Base-by-base conservation (phyloP, 2,888 invertebrate species). In the Syrphus vitripennis region DNA sequence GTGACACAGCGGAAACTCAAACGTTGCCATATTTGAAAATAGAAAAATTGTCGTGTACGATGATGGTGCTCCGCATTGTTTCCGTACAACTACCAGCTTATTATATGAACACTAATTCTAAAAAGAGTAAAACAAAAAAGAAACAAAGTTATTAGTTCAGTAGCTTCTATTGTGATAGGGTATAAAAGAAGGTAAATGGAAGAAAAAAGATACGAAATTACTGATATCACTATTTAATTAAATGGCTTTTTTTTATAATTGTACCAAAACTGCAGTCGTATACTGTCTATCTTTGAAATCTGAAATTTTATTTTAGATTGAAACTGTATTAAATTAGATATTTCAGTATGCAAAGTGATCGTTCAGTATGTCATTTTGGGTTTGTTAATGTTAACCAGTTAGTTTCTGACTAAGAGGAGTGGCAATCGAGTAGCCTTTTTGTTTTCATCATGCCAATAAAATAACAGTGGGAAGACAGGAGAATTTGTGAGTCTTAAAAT, bases 31-130 rank as follows among this genome's bases (percentile, higher is more conserved):
- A 65, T 63, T 50, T 37, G 37, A 16, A 48, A 61, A 37, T 59
- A 14, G 19, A 61, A 63, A 63, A 63, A 63, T n/a, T 61, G 37
- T 69, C 29, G 10, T 37, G 57, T 61, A 24, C 21, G 19, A 19
- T 10, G 37, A 24, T 40, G 24, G 59, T 50, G 69, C 61, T 77
- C 77, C 59, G 77, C 59, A 70, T 70, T 55, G 61, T 61, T 29
- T 63, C 63, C 61, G 61, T 50, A 57, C 45, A 24, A 14, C 50
- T 57, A 21, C 16, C 4, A 10, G n/a, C 53, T 69, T 67, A 34
- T 45, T 31, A 37, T 26, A 29, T 55, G 29, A 55, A 70, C 55
- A 31, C 9, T 34, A 34, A 16, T 31, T n/a, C 34, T 10, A 24
- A 42, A 4, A 37, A 29, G 7, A 48, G 19, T 24, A 24, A 12